Evolutionary conservation across 2,888 invertebrate species (phyloP).

Genomic region (Ophion slaviceki): DNA sequence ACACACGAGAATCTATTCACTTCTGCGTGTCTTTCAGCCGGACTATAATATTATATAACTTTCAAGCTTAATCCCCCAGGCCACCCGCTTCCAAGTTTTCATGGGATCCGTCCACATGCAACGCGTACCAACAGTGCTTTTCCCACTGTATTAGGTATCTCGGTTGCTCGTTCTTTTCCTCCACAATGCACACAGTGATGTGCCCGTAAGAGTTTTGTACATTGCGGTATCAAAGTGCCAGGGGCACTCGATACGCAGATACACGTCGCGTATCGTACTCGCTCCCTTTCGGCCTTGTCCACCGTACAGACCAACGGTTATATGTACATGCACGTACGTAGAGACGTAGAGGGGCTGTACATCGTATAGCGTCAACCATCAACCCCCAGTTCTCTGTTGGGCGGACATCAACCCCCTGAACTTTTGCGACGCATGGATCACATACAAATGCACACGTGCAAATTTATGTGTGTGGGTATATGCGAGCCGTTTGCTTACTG

Average conservation of each 20-base stretch:
- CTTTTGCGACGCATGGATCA: slow-evolving; percentile 41
- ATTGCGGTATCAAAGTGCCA: slow-evolving; percentile 6
- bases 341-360: not conserved
- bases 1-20: not conserved
- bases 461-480: slow-evolving; percentile 20
- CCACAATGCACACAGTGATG: slow-evolving; percentile 39
- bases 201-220: slow-evolving; percentile 47
- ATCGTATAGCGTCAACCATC: slow-evolving; percentile 20
- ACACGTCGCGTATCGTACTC: not conserved
- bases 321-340: not conserved
- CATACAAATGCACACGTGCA: not conserved
- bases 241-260: not conserved
- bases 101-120: slow-evolving; percentile 72
- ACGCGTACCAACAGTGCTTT: slow-evolving; percentile 75
- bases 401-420: slow-evolving; percentile 69
- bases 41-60: slow-evolving; percentile 22
- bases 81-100: slow-evolving; percentile 20
- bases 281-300: slow-evolving; percentile 9
- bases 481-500: too few relatives aligned
- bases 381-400: slow-evolving; percentile 45
- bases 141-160: slow-evolving; percentile 63
- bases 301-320: not conserved
- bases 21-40: slow-evolving; percentile 7
- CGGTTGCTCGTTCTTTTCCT: slow-evolving; percentile 63
- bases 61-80: slow-evolving; percentile 2